Evolutionary conservation across 1,140 invertebrate genomes (phyloP), one percentile per base, ranked within the genome.

Genomic region (Planococcus citri): DNA sequence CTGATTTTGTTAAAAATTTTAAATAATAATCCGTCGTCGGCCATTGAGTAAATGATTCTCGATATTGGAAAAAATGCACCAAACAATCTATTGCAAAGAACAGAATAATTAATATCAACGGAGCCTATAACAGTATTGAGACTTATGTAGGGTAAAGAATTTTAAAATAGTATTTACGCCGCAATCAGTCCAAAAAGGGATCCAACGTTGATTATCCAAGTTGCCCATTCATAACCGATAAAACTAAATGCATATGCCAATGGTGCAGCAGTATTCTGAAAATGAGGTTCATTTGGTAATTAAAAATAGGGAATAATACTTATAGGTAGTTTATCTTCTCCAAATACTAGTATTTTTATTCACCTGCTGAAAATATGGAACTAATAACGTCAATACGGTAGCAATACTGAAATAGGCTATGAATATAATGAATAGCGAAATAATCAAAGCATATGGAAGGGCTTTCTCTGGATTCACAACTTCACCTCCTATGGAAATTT

Each of bases 171-270:
- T 24, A 69, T 25, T 69, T 51, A 71, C 71, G 67, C 68, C 1
- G 88, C 89, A 0, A 90, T 91, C 87, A 95, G 91, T 12, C 91
- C 92, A 75, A 89, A 89, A 1, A 95, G 80, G 0, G 92, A 90
- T 12, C 93, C 92, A 3, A 94, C 82, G 1, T 89, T 88, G 1
- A 95, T 91, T 0, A 89, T 83, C 75, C 91, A 91, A 79, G 91
- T 92, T 0, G 91, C 90, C 90, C 90, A 92, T 4, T 84, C 80
- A 22, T 88, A 79, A 27, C 87, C 85, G 20, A 87, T 80, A 9
- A 83, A 80, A 0, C 86, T 85, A 75, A 95, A 89, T 1, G 91
- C 91, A 74, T 89, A 87, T 0, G 92, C 89, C 69, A 95, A 79
- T 2, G 92, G 90, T n/a, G 92, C 90, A 25, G 84, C 84, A 0